Evolutionary conservation across 2,113 vertebrate genomes (phyloP), one percentile per base, ranked within the genome.

Genomic region (Myxocyprinus asiaticus): DNA sequence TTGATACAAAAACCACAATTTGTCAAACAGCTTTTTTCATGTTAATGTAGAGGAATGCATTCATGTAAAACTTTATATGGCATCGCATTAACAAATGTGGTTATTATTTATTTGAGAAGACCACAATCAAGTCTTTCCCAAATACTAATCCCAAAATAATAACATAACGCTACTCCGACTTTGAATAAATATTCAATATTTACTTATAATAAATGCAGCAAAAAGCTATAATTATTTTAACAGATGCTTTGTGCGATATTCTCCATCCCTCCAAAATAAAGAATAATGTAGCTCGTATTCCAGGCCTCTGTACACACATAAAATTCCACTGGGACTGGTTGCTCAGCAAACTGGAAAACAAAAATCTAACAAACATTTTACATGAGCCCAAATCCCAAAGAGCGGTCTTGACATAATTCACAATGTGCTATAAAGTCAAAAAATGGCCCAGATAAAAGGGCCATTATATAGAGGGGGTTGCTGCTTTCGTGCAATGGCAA

Each of bases 271-370:
- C 22, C 45, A 22, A n/a, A n/a, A n/a, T 7, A 33, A 33, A 33
- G 59, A 67, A 50, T 17, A 71, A 63, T 51, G 7, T n/a, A n/a
- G 51, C 63, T 55, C 33, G 47, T 67, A 65, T 72, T 73, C 69
- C 17, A 65, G 14, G 45, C 17, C 47, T 22, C 77, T 67, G 53
- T 63, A 11, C 22, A 65, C 67, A 68, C 61, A 79, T 82, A 5
- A 81, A 70, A 75, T 33, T 43, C 79, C 53, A 56, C 12, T 43
- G 74, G 75, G 85, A 68, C 67, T 8, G 69, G 82, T 85, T 85
- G 83, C 85, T 80, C 79, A 71, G 83, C 76, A 80, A 81, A 83
- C 70, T 78, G 9, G 48, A 74, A 87, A 87, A 87, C 79, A 85
- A 76, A 78, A 87, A 76, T 83, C 64, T 73, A 85, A 85, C 84